Conservation (phyloP, 2,113 vertebrate species). For the Corythaeola cristata region DNA sequence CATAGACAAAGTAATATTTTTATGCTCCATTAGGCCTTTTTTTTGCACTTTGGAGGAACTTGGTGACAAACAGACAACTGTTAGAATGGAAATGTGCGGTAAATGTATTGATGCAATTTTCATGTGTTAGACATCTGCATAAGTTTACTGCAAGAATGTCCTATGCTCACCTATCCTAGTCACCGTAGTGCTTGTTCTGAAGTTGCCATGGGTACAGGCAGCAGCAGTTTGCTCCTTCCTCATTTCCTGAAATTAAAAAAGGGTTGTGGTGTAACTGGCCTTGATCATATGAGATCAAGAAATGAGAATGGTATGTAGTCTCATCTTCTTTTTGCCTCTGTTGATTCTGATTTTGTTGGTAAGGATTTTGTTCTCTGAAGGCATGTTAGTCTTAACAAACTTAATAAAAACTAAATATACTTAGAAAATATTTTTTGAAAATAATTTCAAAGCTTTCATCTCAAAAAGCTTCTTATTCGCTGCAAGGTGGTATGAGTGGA, state of each 20-base stretch:
- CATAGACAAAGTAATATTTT: background rate
- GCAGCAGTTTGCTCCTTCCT: background rate
- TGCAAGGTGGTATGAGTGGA: background rate
- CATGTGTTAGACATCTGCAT: background rate
- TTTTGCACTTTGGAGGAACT: background rate
- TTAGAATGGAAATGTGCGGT: background rate
- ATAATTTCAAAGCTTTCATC: background rate
- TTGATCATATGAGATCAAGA: background rate
- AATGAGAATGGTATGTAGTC: background rate
- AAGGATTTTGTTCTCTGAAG: background rate
- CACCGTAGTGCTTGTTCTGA: background rate
- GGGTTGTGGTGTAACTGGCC: background rate
- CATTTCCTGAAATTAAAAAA: background rate
- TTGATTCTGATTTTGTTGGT: background rate
- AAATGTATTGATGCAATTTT: background rate
- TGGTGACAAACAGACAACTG: background rate
- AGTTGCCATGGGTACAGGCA: background rate
- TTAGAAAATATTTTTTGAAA: background rate
- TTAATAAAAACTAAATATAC: background rate
- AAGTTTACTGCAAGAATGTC: background rate
- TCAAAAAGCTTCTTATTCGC: background rate
- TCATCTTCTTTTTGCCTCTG: background rate
- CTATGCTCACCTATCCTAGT: background rate
- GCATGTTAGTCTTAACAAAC: background rate
- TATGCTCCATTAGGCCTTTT: background rate